Evolutionary conservation across 1,140 invertebrate genomes (phyloP), one percentile per base, ranked within the genome.

Genomic region (Sarcophaga bullata): DNA sequence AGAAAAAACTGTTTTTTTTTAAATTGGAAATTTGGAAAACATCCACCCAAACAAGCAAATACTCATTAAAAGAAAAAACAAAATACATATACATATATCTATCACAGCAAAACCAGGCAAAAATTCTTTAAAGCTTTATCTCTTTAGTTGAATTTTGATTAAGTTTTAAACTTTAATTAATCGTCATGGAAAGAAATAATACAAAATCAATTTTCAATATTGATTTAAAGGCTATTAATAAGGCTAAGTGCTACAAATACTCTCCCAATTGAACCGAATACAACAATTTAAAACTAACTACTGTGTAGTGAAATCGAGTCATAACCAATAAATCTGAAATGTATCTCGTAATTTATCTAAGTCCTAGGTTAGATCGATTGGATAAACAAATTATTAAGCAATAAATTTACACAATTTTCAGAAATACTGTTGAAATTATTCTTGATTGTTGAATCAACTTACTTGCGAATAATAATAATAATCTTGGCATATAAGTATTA

Each of bases 181-280:
- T 37, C 25, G 25, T 37, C 25, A 37, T 37, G 25, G 25, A 37
- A n/a, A n/a, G 54, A 7, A n/a, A 58, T 58, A 7, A 6, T 58
- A n/a, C 7, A 58, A 58, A 58, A 58, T n/a, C 54, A 5, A 58
- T 58, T 58, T 58, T 13, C 54, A 58, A 11, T 68, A 13, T 11
- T n/a, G 6, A 15, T 62, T n/a, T 15, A 62, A 76, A 76, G 8
- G 19, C n/a, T 49, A 76, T 15, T 25, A 76, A 73, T 46, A 47
- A 75, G n/a, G n/a, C 48, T 47, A 76, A 76, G 49, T 76, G 73
- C 73, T 52, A 78, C 48, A 10, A 19, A 78, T 78, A 76, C 48
- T 49, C 17, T 76, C 48, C 25, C 25, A 37, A 48, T 48, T 76
- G 25, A 37, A 76, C 6, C 15, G 17, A 25, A 73, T 15, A 37